Evolutionary conservation across 1,140 invertebrate species (phyloP), one percentile per base, ranked within the genome.

Genomic region (Ruditapes philippinarum): DNA sequence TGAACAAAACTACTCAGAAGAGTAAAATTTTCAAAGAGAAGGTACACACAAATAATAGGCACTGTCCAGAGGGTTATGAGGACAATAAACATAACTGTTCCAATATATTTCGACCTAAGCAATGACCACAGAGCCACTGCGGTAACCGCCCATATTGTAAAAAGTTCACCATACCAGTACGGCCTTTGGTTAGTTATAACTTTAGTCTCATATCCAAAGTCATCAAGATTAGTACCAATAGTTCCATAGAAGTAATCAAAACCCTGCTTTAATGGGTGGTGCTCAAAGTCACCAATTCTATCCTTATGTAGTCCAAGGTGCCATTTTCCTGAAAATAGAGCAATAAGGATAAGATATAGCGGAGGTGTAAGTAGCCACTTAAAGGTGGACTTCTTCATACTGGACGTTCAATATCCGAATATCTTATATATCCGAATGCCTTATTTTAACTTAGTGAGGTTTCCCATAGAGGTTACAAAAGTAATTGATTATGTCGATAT

Each of bases 161-260:
- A 40, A 0, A 90, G 54, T 38, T 83, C 79, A 5, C 51, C 28
- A n/a, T 84, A 80, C 40, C 88, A 92, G n/a, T 73, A 81, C 0
- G 92, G 90, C 4, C 84, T 60, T n/a, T 70, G 51, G 22, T 42
- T 70, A 17, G 60, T 62, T 5, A 93, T 17, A 14, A 94, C 89
- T 33, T 85, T 62, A 0, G 89, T 88, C 5, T 89, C 90, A 25
- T 93, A 91, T n/a, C 94, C 94, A 89, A 95, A 95, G 84, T 96
- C 96, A 87, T 95, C 93, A 11, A 96, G 68, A 76, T 96, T 96
- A 19, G 96, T 95, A 11, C 96, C 91, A n/a, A 96, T 96, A 51
- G 95, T 82, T 11, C 96, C 96, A 90, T 95, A 96, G 89, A 96
- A 96, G 65, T 94, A 94, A 91, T 96, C 95, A 94, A 96, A 96